Base-by-base conservation (phyloP, 2,797 vertebrate genomes). In the Cetoscarus ocellatus region DNA sequence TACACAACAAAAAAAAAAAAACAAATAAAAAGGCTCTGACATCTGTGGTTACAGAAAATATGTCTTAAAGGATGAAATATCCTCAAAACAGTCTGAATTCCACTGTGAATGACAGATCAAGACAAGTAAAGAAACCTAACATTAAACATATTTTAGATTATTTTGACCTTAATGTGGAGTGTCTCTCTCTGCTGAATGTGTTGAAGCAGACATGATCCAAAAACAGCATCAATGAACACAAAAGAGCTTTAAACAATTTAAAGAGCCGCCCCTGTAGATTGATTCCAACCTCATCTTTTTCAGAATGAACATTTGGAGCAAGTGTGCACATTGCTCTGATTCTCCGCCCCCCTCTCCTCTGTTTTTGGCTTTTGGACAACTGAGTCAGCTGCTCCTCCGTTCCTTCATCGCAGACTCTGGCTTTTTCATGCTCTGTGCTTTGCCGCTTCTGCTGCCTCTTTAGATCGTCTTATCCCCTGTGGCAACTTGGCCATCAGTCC, bases 401-500 rank as follows among this genome's bases (percentile, higher is more conserved):
- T n/a, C 36, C 57, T 43, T 40, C 42, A 70, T 42, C 51, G 7
- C 44, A 15, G 19, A 44, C 52, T 58, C 12, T 19, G 8, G 0
- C 39, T 19, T 39, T 59, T 40, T 49, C 57, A 54, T 34, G 8
- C 48, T 45, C 48, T 36, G 50, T 58, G 19, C 52, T 51, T 75
- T 44, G 19, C 59, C 53, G 7, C 65, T 48, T 67, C 61, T 65
- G 36, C 42, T 8, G 63, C 47, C 55, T 62, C 6, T 68, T 70
- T 45, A 54, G 53, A 45, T 69, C 39, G 42, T 10, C 44, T 38
- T 40, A 38, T 45, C 50, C 58, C 49, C 64, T 4, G 52, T 70
- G 68, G 62, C 64, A 47, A 51, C 58, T 60, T 57, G 57, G 51
- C 59, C 57, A 53, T 73, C 60, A 59, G 19, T 65, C 52, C 66